Conservation (phyloP, 2,113 vertebrate genomes). For the Scalopus aquaticus region DNA sequence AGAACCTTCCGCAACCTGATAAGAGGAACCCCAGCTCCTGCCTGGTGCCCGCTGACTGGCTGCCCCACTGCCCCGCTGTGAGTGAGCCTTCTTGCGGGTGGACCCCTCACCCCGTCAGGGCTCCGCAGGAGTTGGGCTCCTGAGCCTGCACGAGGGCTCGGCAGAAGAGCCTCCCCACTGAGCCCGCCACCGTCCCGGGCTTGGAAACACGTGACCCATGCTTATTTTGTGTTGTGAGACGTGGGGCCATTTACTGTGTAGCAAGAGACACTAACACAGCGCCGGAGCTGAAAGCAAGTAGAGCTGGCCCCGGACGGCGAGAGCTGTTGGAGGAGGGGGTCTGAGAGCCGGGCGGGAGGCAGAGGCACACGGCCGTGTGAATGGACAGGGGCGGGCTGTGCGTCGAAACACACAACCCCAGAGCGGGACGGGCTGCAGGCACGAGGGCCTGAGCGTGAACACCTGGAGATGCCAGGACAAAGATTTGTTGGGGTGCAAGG, state of each 20-base stretch:
- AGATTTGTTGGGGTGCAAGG: rapidly evolving
- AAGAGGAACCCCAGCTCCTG: rapidly evolving
- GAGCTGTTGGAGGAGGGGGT: neutral
- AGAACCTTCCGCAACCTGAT: neutral
- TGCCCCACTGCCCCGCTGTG: neutral
- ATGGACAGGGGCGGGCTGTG: rapidly evolving
- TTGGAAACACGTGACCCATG: too few species aligned
- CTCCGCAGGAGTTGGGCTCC: neutral
- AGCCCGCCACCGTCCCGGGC: too few species aligned
- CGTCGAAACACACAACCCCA: neutral
- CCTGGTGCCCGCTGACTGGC: rapidly evolving
- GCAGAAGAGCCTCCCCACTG: too few species aligned
- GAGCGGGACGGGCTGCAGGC: rapidly evolving
- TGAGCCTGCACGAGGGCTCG: neutral
- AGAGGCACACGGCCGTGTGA: too few species aligned
- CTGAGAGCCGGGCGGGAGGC: neutral
- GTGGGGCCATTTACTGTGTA: neutral
- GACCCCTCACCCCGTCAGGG: too few species aligned
- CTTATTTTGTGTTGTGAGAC: too few species aligned
- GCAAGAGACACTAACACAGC: rapidly evolving
- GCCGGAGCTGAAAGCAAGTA: neutral
- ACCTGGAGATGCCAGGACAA: neutral
- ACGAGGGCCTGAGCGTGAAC: neutral
- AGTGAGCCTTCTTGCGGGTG: neutral
- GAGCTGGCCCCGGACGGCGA: too few species aligned